Base-by-base conservation (phyloP, 2,888 invertebrate genomes). In the Polyommatus iphigenia region DNA sequence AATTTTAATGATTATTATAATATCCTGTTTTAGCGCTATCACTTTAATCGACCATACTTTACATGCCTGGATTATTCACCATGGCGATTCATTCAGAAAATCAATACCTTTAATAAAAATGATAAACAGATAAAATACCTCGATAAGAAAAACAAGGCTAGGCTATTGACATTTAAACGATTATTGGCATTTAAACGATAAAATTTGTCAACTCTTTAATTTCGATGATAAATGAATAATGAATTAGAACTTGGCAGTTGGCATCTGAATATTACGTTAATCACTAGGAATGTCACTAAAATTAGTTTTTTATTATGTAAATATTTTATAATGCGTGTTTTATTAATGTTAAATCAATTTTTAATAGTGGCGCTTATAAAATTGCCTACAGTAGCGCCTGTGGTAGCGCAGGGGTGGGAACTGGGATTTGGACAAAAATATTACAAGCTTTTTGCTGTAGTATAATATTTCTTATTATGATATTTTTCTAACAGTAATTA, bases 131-230 rank as follows among this genome's bases (percentile, higher is more conserved):
- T 67, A 29, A 29, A 67, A 67, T 32, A 20, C 29, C 67, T 67
- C 29, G 67, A 67, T 32, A 67, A 32, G 67, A 6, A 67, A 15
- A 67, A 29, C 29, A 67, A 67, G 67, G 67, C 67, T 67, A 67
- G 29, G 67, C 29, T 32, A 67, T 67, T 67, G 67, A 67, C 29
- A 29, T 67, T 67, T 67, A 67, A n/a, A n/a, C n/a, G n/a, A n/a
- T n/a, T 32, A 32, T 67, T 67, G 67, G 29, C 32, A 67, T 67
- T 32, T 67, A 67, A 67, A 67, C 32, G 67, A 67, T 67, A 67
- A 67, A 18, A 67, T 67, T 67, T 67, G 67, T 67, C 67, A 67
- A 24, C 62, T 67, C 29, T 20, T 20, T 13, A 67, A 32, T 67
- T 67, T 67, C 29, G 62, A 62, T 62, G 62, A 62, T 67, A 29